Evolutionary conservation across 2,113 vertebrate species (phyloP), one percentile per base, ranked within the genome.

Genomic region (Microtus oregoni): DNA sequence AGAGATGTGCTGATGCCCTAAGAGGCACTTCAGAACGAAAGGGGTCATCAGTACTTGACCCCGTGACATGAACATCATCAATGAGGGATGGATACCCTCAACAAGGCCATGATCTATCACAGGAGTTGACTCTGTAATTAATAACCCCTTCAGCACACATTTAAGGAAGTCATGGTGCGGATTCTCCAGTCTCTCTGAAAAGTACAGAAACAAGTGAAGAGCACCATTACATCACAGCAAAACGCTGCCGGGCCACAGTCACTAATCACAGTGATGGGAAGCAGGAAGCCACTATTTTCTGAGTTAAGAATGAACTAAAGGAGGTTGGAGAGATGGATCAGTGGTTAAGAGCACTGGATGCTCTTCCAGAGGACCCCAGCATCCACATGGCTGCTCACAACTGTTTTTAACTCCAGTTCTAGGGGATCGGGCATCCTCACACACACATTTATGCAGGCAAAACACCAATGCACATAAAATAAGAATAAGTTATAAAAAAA

Each of bases 121-220:
- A 92, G 83, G 94, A 92, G 76, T 0, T 55, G 17, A 90, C 58
- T 35, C 55, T 35, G 19, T 77, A 76, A 89, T 85, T 47, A 73
- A 68, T 14, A 92, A 82, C 35, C 24, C 86, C 73, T n/a, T 79
- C 68, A 86, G 76, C 50, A 50, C 78, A 90, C 55, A 93, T 30
- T 95, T 86, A 91, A 93, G 38, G 38, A 92, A 94, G 44, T 89
- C 85, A 94, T 67, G 50, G 68, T 70, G 86, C 1, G 7, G 67
- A 41, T 52, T 88, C 50, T 88, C 63, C 13, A 50, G 32, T 89
- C 35, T 96, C 65, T 67, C 32, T 70, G 14, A 70, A 20, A 75
- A 28, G 96, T 50, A 58, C 3, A 58, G 73, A 82, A 72, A 83
- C 14, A 58, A 89, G 73, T 10, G 38, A 79, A 75, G 38, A 12